Evolutionary conservation across 2,113 vertebrate genomes (phyloP).

Genomic region (Baryphthengus martii): DNA sequence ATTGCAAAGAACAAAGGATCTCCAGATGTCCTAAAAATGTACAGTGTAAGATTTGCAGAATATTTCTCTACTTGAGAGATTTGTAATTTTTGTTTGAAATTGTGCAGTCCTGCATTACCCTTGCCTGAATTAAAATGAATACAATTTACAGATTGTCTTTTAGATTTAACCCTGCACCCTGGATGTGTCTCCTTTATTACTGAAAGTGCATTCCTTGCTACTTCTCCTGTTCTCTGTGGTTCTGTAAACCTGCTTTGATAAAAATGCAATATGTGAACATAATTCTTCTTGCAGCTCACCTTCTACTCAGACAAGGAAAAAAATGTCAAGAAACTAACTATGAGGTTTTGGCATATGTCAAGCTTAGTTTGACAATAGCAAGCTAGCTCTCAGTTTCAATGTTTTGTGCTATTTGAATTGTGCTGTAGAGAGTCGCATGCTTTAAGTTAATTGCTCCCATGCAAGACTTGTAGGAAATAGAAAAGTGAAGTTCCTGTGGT

Average conservation of each 20-base stretch:
- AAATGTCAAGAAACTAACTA: neutral
- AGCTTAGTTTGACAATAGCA: neutral
- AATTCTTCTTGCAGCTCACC: neutral
- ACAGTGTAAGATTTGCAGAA: neutral
- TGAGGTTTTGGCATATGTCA: neutral
- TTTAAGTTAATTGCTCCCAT: neutral
- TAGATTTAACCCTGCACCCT: neutral
- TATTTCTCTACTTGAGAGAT: slow-evolving; percentile 14
- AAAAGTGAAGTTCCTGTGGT: neutral
- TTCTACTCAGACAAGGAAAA: neutral
- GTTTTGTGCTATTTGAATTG: neutral
- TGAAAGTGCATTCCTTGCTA: neutral
- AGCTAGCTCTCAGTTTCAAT: neutral
- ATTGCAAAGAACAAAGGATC: slow-evolving; percentile 18
- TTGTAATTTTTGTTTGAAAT: neutral
- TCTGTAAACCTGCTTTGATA: neutral
- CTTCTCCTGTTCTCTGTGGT: neutral
- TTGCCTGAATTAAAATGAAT: neutral
- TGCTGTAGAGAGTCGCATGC: neutral
- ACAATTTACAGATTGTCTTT: neutral
- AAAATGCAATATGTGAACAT: neutral
- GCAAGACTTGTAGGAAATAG: neutral
- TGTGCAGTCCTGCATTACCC: neutral
- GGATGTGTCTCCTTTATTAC: neutral
- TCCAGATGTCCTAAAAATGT: slow-evolving; percentile 46